phyloP scores from a whole-genome alignment of 2,113 vertebrate genomes.

The Chaenogobius annularis region DNA sequence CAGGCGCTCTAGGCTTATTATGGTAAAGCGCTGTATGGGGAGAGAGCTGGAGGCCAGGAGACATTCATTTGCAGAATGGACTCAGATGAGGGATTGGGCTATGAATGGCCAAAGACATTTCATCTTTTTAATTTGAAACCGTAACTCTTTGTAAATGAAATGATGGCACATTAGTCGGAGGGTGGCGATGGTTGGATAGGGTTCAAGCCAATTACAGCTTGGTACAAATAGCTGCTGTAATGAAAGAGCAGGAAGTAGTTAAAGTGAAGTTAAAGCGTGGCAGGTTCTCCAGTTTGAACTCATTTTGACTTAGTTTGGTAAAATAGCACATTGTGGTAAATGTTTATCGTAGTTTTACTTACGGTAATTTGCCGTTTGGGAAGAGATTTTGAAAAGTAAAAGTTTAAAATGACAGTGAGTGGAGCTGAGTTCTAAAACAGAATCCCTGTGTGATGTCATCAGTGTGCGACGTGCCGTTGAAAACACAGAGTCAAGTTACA shows the following conservation, averaged over 20 bases:
- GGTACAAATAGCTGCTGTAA: neutral
- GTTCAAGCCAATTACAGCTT: neutral
- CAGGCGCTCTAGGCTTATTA: neutral
- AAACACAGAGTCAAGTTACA: too few species aligned
- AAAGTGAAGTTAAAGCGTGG: neutral
- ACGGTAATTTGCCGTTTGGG: too few species aligned
- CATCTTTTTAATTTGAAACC: slow-evolving; percentile 3
- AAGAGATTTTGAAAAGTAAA: too few species aligned
- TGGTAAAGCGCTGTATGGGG: neutral
- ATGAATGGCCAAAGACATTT: slow-evolving; percentile 16
- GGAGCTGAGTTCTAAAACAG: too few species aligned
- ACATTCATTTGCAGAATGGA: slow-evolving; percentile 9
- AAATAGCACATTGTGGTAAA: neutral
- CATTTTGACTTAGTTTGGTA: too few species aligned
- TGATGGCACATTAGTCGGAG: slow-evolving; percentile 3
- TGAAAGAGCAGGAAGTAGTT: neutral
- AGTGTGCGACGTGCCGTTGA: too few species aligned
- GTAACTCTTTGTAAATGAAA: slow-evolving; percentile 5
- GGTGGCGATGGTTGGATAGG: neutral
- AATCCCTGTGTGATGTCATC: too few species aligned
- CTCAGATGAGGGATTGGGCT: neutral
- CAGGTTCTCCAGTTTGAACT: too few species aligned
- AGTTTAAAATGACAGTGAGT: too few species aligned
- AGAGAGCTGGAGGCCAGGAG: neutral
- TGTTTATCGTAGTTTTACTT: too few species aligned